These are phyloP conservation scores for Acipenser ruthenus DNA, from an alignment of 2,797 vertebrate genomes.

Conservation along the genomic window DNA sequence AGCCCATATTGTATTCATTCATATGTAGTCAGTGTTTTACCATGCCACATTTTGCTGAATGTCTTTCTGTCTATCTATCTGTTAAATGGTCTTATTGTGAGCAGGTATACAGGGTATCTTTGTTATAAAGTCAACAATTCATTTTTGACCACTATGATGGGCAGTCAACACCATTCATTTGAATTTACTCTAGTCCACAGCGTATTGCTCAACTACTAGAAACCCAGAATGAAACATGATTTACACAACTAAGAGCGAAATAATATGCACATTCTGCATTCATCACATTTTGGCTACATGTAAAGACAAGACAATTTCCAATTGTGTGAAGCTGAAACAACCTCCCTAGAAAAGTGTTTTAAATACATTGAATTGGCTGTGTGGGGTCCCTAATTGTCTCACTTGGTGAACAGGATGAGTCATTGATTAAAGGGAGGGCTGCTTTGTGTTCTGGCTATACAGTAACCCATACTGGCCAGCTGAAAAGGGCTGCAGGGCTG, in stretches of 20 bases:
- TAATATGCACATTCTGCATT: neutral
- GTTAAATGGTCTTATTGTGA: neutral
- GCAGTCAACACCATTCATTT: conserved; percentile 1
- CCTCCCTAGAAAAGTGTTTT: too few species aligned
- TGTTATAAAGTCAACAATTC: neutral
- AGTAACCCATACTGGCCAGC: too few species aligned
- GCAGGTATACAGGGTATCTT: neutral
- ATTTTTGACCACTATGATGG: neutral
- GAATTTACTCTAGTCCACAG: conserved; percentile 10
- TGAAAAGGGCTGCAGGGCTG: too few species aligned
- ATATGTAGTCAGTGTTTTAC: too few species aligned
- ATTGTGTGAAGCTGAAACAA: too few species aligned
- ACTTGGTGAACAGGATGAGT: too few species aligned
- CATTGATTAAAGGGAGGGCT: too few species aligned
- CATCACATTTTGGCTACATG: neutral
- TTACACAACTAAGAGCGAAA: conserved; percentile 4
- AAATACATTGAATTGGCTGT: too few species aligned
- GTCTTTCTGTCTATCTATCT: neutral
- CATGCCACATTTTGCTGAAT: neutral
- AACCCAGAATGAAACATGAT: conserved; percentile 1
- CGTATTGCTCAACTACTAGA: neutral
- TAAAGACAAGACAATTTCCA: neutral
- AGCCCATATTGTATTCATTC: too few species aligned
- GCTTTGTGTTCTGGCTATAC: too few species aligned
- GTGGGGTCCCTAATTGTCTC: too few species aligned